Evolutionary conservation across 2,888 invertebrate species (phyloP), one percentile per base, ranked within the genome.

Genomic region (Sclerodermus sp.): DNA sequence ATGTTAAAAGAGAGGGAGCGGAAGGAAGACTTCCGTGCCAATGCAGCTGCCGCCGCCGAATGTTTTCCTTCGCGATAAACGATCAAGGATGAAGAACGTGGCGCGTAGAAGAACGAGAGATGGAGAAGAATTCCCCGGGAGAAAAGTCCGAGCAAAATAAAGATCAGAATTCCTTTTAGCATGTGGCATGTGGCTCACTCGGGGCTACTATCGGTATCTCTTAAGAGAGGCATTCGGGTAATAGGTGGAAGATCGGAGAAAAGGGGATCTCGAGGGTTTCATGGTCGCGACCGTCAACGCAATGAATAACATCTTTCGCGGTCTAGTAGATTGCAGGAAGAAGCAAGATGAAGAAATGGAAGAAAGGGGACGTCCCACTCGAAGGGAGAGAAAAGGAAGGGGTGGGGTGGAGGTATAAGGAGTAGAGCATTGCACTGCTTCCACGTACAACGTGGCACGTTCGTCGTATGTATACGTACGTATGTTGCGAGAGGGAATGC

Each of bases 351-450:
- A 41, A 16, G 18, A 41, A 42, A 37, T 23, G 40, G 38, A 51
- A 31, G 39, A 40, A 37, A 16, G 45, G 44, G 47, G 41, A 45
- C 51, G 41, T 5, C 23, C 23, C 23, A 23, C 15, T n/a, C 36
- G 45, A 29, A 44, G 39, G 49, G 45, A 47, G 43, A 45, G 43
- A 50, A 30, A 49, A 49, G 36, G 47, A 55, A 40, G 48, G 51
- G 42, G 49, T 55, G n/a, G 13, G 17, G 39, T n/a, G 38, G 18
- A 52, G 46, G 38, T 51, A 51, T 47, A 50, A 56, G 51, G 50
- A 52, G 51, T 54, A 49, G 60, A 55, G 55, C 57, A 44, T 51
- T 53, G 58, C 57, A 55, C 60, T 56, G 58, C 49, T 37, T 38
- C 47, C 48, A 41, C 41, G 23, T 8, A 8, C 23, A 23, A 8